phyloP scores from a whole-genome alignment of 1,140 invertebrate species.

The Cepaea nemoralis region DNA sequence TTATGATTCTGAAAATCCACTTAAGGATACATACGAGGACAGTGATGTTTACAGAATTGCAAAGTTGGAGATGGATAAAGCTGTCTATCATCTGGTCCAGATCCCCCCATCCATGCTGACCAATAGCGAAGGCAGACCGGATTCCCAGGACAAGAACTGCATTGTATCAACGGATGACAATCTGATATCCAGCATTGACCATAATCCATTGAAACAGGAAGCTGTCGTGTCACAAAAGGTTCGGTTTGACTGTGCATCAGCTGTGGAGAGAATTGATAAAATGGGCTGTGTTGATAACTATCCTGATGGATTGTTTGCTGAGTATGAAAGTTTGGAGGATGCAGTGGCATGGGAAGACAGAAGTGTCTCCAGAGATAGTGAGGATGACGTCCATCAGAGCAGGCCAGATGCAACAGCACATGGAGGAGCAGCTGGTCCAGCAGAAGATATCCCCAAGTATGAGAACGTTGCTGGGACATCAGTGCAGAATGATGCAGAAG shows the following conservation, averaged over 20 bases:
- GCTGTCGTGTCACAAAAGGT: neutral
- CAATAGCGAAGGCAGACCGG: neutral
- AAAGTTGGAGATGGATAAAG: neutral
- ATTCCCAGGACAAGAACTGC: too few relatives aligned
- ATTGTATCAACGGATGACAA: neutral
- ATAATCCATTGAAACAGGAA: neutral
- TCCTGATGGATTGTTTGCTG: neutral
- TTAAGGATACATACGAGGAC: neutral
- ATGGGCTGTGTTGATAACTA: slow-evolving; percentile 12
- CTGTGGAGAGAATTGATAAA: slow-evolving; percentile 25
- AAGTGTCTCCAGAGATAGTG: neutral
- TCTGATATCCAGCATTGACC: neutral
- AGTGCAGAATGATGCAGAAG: too few relatives aligned
- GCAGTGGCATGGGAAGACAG: neutral
- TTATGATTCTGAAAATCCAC: neutral
- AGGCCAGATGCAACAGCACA: too few relatives aligned
- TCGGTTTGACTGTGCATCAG: neutral
- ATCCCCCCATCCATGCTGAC: too few relatives aligned
- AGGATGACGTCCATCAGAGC: too few relatives aligned
- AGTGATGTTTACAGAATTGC: slow-evolving; percentile 2
- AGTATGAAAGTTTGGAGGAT: neutral
- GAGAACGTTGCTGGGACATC: too few relatives aligned
- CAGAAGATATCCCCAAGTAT: too few relatives aligned
- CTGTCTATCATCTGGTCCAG: neutral
- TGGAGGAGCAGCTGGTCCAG: too few relatives aligned